These are phyloP conservation scores for Amphimedon queenslandica DNA, from an alignment of 37 sponge, comb jelly and placozoan species.

Conservation along the genomic window DNA sequence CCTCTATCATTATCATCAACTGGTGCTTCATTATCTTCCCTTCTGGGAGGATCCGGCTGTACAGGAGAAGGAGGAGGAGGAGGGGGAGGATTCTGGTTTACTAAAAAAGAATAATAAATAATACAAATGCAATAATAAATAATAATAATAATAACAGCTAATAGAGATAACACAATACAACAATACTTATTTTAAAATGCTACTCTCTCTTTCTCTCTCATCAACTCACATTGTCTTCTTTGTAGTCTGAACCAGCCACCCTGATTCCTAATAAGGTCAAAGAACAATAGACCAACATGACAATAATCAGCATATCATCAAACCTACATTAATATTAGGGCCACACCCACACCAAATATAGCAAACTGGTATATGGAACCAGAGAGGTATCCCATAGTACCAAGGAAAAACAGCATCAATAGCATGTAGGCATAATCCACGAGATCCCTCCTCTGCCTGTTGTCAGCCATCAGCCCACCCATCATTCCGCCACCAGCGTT, in stretches of 20 bases:
- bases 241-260: constrained; percentile 66
- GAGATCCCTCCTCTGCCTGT: constrained; percentile 26
- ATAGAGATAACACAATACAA: too few relatives aligned
- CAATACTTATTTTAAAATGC: too few relatives aligned
- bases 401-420: constrained; percentile 47
- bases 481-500: constrained; percentile 30
- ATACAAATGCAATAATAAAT: too few relatives aligned
- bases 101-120: too few relatives aligned
- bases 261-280: constrained; percentile 49
- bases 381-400: constrained; percentile 56
- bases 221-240: constrained; percentile 43
- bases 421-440: constrained; percentile 70
- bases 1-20: background rate
- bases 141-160: too few relatives aligned
- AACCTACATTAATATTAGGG: constrained; percentile 72
- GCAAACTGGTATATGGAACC: constrained; percentile 56
- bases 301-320: background rate
- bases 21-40: constrained; percentile 1
- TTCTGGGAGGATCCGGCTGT: too few relatives aligned
- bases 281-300: background rate
- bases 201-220: too few relatives aligned
- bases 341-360: constrained; percentile 49
- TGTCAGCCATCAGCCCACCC: constrained; percentile 7
- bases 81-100: too few relatives aligned
- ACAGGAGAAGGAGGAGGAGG: too few relatives aligned